Evolutionary conservation across 2,888 invertebrate genomes (phyloP).

Genomic region (Brassicogethes aeneus): DNA sequence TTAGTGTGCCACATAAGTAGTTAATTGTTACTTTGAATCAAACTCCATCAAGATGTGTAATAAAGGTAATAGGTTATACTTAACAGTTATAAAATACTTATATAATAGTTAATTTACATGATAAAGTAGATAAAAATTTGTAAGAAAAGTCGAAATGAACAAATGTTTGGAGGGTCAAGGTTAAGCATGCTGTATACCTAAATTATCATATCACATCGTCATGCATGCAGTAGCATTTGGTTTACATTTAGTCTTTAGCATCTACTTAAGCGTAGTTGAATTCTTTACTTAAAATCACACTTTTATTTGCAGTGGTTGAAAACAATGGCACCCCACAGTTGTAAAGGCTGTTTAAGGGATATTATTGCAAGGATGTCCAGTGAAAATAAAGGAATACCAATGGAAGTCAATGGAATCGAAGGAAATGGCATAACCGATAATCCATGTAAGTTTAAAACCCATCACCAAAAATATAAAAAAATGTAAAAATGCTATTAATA

Average conservation of each 20-base stretch:
- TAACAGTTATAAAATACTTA: background rate
- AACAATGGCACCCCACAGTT: slow-evolving; percentile 47
- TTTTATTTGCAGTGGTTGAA: background rate
- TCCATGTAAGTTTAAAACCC: slow-evolving; percentile 32
- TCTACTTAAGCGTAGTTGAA: background rate
- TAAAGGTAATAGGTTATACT: background rate
- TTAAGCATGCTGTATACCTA: background rate
- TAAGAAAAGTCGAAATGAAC: background rate
- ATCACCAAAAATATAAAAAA: background rate
- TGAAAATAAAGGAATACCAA: slow-evolving; percentile 21
- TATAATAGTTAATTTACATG: background rate
- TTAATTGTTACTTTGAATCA: no score
- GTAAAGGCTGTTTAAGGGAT: slow-evolving; percentile 42
- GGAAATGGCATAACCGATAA: slow-evolving; percentile 21
- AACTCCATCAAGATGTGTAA: background rate
- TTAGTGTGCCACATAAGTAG: no score
- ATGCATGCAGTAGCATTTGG: background rate
- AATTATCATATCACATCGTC: background rate
- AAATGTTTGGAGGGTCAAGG: background rate
- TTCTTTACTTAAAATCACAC: background rate
- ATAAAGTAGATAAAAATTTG: background rate
- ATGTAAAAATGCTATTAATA: no score
- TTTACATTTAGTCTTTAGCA: background rate
- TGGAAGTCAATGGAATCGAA: slow-evolving; percentile 27
- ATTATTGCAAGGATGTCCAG: slow-evolving; percentile 32